These are phyloP conservation scores for Melinopterus prodromus DNA, from an alignment of 2,888 invertebrate species.

Conservation along the genomic window DNA sequence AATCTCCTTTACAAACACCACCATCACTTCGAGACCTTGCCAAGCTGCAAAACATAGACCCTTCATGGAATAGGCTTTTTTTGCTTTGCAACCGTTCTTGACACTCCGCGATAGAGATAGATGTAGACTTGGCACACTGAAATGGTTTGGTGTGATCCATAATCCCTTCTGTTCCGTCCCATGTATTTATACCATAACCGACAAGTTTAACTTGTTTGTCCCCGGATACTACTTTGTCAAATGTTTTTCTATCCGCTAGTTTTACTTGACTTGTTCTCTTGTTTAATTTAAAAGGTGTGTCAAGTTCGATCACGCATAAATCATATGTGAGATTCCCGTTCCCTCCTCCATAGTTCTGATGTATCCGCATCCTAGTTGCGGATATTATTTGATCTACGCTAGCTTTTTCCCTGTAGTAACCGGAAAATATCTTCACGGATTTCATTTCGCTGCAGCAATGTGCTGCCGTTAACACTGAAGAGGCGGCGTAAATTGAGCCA, in stretches of 20 bases:
- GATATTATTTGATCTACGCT: neutral
- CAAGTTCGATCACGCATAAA: neutral
- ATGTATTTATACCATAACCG: slow-evolving; percentile 14
- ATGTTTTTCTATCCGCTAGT: neutral
- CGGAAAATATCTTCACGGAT: neutral
- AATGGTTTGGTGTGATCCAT: neutral
- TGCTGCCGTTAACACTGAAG: slow-evolving; percentile 50
- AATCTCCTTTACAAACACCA: too few relatives aligned
- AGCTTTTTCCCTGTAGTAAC: neutral
- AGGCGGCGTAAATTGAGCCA: slow-evolving; percentile 47
- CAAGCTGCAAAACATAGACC: neutral
- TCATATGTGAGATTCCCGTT: neutral
- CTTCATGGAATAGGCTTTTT: neutral
- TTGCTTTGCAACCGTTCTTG: neutral
- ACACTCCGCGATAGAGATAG: too few relatives aligned
- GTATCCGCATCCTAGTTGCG: neutral
- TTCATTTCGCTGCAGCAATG: slow-evolving; percentile 44
- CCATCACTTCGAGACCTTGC: neutral
- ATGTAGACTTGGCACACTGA: neutral
- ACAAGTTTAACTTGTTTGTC: neutral
- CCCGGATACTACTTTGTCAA: slow-evolving; percentile 4
- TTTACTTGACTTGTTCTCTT: neutral
- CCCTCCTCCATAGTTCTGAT: neutral
- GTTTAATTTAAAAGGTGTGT: neutral
- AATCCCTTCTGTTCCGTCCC: neutral